phyloP scores from a whole-genome alignment of 2,888 invertebrate species.

The Plutella xylostella region DNA sequence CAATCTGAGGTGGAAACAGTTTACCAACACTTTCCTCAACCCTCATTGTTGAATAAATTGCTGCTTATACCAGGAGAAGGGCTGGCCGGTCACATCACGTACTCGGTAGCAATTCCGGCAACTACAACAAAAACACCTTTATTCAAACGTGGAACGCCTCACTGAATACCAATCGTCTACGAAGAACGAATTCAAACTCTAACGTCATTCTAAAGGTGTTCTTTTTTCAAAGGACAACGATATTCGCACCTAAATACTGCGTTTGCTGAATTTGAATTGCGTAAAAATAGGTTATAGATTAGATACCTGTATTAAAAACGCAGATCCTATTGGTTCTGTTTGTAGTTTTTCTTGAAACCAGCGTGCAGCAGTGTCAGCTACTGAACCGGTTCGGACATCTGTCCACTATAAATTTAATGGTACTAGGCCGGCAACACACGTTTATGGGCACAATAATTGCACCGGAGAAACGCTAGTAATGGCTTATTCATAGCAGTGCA shows the following conservation, averaged over 20 bases:
- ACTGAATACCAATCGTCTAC: slow-evolving; percentile 46
- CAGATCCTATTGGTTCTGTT: too few species aligned
- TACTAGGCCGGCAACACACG: slow-evolving; percentile 30
- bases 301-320: too few species aligned
- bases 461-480: slow-evolving; percentile 50
- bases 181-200: slow-evolving; percentile 37
- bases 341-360: too few species aligned
- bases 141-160: slow-evolving; percentile 29
- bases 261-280: too few species aligned
- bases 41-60: too few species aligned
- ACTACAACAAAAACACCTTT: slow-evolving; percentile 43
- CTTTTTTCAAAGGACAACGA: too few species aligned
- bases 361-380: neutral
- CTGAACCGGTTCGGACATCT: slow-evolving; percentile 32
- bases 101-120: slow-evolving; percentile 43
- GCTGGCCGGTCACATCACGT: slow-evolving; percentile 58
- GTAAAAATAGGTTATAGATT: too few species aligned
- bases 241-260: too few species aligned
- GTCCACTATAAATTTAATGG: slow-evolving; percentile 40
- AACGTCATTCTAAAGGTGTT: slow-evolving; percentile 25
- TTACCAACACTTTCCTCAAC: too few species aligned
- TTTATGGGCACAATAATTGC: slow-evolving; percentile 50
- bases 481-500: slow-evolving; percentile 39
- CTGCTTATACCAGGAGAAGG: too few species aligned
- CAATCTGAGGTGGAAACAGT: too few species aligned